A percentile compares a stretch with the other conserved stretches of the same genome.
Evolutionary conservation across 2,113 vertebrate species (phyloP).

Genomic region (Thermophis baileyi): DNA sequence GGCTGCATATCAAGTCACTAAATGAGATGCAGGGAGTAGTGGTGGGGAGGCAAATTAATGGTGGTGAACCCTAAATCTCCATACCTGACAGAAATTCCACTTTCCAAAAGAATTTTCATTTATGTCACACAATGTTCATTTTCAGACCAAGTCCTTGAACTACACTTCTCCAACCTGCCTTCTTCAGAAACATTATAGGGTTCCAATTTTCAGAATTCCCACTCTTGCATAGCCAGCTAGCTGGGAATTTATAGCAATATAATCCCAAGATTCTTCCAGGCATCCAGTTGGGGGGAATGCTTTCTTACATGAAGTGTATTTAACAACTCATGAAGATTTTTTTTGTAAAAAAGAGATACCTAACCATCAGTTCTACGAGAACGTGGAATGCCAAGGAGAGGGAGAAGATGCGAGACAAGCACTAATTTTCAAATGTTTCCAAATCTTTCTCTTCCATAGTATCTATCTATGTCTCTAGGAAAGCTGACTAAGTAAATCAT

Average conservation of each 20-base stretch:
- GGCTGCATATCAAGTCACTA: slow-evolving; percentile 88
- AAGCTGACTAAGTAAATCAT: background rate
- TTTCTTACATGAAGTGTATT: background rate
- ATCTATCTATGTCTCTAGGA: background rate
- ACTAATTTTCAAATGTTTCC: background rate
- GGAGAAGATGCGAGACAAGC: background rate
- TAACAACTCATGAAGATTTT: background rate
- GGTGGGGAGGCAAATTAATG: background rate
- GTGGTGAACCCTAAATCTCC: background rate
- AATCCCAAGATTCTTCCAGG: background rate
- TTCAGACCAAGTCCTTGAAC: background rate
- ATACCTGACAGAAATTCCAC: background rate
- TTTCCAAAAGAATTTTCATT: background rate
- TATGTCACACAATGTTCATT: background rate
- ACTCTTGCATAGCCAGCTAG: background rate
- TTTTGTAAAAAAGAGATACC: background rate
- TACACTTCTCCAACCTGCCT: background rate
- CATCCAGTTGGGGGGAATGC: background rate
- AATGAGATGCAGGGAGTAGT: slow-evolving; percentile 3
- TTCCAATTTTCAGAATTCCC: background rate
- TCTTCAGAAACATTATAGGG: background rate
- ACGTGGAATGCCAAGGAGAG: too few species aligned
- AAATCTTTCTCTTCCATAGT: background rate
- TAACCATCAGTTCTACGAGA: background rate
- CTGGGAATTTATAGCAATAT: background rate